Conservation (phyloP, 2,797 vertebrate genomes). For the Lagodon rhomboides region DNA sequence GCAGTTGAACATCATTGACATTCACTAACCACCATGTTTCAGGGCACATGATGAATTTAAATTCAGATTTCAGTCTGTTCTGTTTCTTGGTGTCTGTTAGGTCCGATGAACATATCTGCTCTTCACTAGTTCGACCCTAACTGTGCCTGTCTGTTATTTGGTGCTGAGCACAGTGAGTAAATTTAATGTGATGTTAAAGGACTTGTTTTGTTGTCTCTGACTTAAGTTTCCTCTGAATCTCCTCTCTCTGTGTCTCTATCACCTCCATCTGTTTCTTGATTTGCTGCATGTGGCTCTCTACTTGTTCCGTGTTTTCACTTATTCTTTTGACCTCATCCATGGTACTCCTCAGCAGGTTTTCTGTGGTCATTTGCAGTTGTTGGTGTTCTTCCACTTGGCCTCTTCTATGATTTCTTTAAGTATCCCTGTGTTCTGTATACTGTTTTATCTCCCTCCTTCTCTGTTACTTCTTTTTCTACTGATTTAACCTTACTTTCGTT, state of each 20-base stretch:
- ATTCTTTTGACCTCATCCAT: fast-evolving
- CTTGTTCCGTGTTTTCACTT: fast-evolving
- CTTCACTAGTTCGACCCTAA: no score
- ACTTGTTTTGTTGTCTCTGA: neutral
- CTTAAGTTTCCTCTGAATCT: neutral
- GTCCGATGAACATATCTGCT: no score
- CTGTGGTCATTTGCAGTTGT: fast-evolving
- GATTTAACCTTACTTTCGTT: fast-evolving
- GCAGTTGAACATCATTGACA: no score
- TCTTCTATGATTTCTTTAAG: fast-evolving
- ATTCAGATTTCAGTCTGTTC: no score
- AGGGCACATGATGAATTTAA: no score
- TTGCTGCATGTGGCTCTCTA: fast-evolving
- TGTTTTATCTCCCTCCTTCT: fast-evolving
- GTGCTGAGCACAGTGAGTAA: no score
- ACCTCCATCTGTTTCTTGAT: neutral
- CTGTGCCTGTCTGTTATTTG: no score
- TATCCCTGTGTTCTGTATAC: neutral
- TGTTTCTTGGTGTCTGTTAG: no score
- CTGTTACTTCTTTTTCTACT: fast-evolving
- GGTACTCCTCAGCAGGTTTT: fast-evolving
- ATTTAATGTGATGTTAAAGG: no score
- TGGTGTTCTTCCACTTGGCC: neutral
- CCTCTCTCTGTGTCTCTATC: neutral
- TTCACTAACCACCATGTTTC: no score